Conservation (phyloP, 2,888 invertebrate species). For the Leucania comma region DNA sequence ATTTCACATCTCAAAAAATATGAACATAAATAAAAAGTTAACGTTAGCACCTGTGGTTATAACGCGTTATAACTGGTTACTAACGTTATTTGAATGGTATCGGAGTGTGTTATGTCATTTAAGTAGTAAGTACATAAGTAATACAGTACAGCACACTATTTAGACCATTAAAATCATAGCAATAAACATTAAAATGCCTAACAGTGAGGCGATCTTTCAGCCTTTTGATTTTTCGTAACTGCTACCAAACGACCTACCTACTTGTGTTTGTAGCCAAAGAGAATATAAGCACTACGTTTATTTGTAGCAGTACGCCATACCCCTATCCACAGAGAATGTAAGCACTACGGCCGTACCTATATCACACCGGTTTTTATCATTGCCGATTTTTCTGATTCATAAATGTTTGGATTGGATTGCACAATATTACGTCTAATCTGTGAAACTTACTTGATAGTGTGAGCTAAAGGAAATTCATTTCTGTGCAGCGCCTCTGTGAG, state of each 20-base stretch:
- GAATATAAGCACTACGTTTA: too few species aligned
- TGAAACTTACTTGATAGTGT: background rate
- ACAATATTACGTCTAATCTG: conserved; percentile 13
- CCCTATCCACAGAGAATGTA: too few species aligned
- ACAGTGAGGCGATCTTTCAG: background rate
- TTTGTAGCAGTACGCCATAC: too few species aligned
- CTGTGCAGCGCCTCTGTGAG: conserved; percentile 1
- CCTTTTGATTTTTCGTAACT: background rate
- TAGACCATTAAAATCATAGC: background rate
- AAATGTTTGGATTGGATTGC: conserved; percentile 3
- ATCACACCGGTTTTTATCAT: background rate
- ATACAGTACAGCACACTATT: background rate
- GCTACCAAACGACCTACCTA: background rate
- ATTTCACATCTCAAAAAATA: too few species aligned
- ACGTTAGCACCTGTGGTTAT: background rate
- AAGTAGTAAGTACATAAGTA: background rate
- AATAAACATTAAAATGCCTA: background rate
- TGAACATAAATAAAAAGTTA: background rate
- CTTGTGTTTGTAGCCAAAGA: background rate
- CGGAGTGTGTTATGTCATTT: background rate
- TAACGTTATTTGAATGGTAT: background rate
- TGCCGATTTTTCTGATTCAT: conserved; percentile 20
- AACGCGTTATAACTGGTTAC: conserved; percentile 4
- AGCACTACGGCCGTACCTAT: background rate
- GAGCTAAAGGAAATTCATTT: conserved; percentile 9